Percentiles rank a stretch among this genome's conserved stretches.
Evolutionary conservation across 2,797 vertebrate species (phyloP).

Genomic region (Gastrophryne carolinensis): DNA sequence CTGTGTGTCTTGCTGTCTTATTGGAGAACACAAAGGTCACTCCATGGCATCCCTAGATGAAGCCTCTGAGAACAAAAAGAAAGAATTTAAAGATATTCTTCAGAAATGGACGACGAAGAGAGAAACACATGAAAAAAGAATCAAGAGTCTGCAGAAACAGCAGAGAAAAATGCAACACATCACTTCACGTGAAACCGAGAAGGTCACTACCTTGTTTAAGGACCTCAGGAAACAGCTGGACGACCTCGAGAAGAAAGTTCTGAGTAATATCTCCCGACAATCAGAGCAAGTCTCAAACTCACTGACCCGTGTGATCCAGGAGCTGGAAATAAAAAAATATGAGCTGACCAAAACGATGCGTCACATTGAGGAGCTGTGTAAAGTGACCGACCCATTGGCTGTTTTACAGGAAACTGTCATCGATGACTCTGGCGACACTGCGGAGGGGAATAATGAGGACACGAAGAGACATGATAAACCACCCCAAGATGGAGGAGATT

Average conservation of each 20-base stretch:
- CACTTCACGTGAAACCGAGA: background rate
- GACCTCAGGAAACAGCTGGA: slow-evolving; percentile 17
- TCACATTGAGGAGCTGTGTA: slow-evolving; percentile 14
- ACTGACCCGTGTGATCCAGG: slow-evolving; percentile 12
- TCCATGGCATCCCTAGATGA: too few species aligned
- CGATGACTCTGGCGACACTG: too few species aligned
- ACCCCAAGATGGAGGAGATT: too few species aligned
- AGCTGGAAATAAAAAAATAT: slow-evolving; percentile 18
- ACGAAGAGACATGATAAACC: too few species aligned
- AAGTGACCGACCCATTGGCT: background rate
- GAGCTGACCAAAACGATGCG: slow-evolving; percentile 8
- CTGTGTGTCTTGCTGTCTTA: too few species aligned
- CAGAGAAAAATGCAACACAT: background rate
- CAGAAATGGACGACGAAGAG: background rate
- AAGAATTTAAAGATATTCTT: background rate
- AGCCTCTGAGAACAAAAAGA: too few species aligned
- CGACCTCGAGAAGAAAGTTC: background rate
- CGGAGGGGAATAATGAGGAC: too few species aligned
- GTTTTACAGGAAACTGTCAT: slow-evolving; percentile 30
- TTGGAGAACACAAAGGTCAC: too few species aligned
- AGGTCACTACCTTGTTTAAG: background rate
- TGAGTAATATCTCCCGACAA: slow-evolving; percentile 24
- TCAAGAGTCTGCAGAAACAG: slow-evolving; percentile 3
- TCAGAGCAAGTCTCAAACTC: background rate
- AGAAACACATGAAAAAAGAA: background rate